A percentile compares a stretch with the other conserved stretches of the same genome.
phyloP scores from a whole-genome alignment of 2,888 invertebrate genomes.

The Trichopoda pennipes region DNA sequence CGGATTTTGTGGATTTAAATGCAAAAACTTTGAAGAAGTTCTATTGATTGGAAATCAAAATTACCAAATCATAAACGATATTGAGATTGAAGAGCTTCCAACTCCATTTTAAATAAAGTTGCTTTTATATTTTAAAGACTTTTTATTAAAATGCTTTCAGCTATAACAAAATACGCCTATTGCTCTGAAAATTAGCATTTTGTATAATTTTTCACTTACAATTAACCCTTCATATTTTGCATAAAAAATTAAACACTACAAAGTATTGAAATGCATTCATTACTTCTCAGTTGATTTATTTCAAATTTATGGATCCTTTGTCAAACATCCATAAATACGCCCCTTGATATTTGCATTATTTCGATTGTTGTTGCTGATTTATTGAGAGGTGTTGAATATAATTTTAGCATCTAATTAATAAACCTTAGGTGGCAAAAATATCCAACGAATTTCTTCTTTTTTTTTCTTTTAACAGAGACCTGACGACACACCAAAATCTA shows the following conservation, averaged over 20 bases:
- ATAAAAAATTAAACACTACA: slow-evolving; percentile 4
- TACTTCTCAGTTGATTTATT: slow-evolving; percentile 59
- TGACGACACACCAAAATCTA: not conserved
- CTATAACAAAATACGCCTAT: not conserved
- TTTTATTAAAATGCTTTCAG: not conserved
- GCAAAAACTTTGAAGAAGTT: too few relatives aligned
- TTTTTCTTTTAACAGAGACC: not conserved
- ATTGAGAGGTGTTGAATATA: slow-evolving; percentile 66
- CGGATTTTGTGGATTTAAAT: too few relatives aligned
- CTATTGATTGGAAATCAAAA: too few relatives aligned
- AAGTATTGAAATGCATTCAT: slow-evolving; percentile 41
- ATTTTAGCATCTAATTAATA: slow-evolving; percentile 67
- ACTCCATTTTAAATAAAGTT: too few relatives aligned
- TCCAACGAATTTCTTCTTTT: not conserved
- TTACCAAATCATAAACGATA: too few relatives aligned
- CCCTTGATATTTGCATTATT: slow-evolving; percentile 67
- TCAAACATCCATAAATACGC: slow-evolving; percentile 53
- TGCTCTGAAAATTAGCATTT: slow-evolving; percentile 26
- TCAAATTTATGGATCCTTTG: slow-evolving; percentile 52
- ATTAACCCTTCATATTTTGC: slow-evolving; percentile 38
- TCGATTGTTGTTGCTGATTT: slow-evolving; percentile 50
- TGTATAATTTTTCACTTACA: not conserved
- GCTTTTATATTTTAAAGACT: too few relatives aligned
- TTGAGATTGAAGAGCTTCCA: too few relatives aligned
- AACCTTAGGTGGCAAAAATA: slow-evolving; percentile 64